Evolutionary conservation across 2,888 invertebrate species (phyloP).

Genomic region (Apoda limacodes): DNA sequence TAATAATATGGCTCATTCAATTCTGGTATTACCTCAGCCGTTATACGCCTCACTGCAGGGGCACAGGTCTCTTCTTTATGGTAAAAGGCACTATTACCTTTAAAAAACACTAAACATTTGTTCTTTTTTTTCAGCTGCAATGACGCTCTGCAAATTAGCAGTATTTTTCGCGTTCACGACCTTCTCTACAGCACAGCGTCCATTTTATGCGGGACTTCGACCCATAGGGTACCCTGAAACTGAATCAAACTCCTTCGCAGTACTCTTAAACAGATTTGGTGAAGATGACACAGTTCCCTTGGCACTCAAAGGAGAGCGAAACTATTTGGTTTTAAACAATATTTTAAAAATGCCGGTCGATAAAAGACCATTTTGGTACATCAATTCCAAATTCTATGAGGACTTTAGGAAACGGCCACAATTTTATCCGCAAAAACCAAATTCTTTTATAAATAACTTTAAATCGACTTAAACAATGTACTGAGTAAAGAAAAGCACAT

Average conservation of each 20-base stretch:
- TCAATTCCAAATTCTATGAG: slow-evolving; percentile 74
- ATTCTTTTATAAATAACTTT: too few species aligned
- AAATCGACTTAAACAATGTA: too few species aligned
- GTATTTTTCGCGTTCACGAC: too few species aligned
- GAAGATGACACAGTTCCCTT: slow-evolving; percentile 53
- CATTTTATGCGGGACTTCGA: slow-evolving; percentile 71
- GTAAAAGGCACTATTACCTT: too few species aligned
- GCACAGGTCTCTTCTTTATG: too few species aligned
- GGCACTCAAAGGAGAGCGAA: slow-evolving; percentile 69
- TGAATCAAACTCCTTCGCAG: slow-evolving; percentile 31
- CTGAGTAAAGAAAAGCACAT: too few species aligned
- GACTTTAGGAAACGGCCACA: slow-evolving; percentile 49
- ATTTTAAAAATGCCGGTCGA: slow-evolving; percentile 60
- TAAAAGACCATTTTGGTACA: slow-evolving; percentile 74
- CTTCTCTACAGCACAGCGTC: slow-evolving; percentile 61
- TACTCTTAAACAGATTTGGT: slow-evolving; percentile 59
- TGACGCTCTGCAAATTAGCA: slow-evolving; percentile 1
- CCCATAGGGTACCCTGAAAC: slow-evolving; percentile 72
- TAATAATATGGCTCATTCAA: too few species aligned
- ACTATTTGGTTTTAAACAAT: slow-evolving; percentile 60
- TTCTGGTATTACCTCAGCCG: too few species aligned
- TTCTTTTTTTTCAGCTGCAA: slow-evolving; percentile 14
- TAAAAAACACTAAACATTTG: too few species aligned
- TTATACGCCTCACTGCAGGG: too few species aligned
- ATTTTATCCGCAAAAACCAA: slow-evolving; percentile 37